phyloP scores from a whole-genome alignment of 2,888 invertebrate species.

The Lysandra coridon region DNA sequence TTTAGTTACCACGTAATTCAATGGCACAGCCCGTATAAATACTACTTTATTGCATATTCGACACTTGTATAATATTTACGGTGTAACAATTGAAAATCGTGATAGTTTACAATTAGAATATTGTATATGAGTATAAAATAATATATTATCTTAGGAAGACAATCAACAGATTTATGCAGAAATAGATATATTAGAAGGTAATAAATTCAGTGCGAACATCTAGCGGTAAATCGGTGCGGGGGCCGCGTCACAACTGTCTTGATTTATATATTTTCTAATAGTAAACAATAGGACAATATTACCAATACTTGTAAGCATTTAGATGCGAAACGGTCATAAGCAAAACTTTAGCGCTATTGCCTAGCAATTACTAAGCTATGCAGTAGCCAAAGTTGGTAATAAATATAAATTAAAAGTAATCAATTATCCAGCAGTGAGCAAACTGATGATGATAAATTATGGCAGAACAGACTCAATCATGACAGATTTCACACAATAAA shows the following conservation, averaged over 20 bases:
- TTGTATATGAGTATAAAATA: not conserved
- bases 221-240: slow-evolving; percentile 12
- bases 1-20: too few species aligned
- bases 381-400: too few species aligned
- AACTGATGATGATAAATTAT: too few species aligned
- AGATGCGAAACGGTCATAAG: not conserved
- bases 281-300: not conserved
- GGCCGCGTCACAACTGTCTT: not conserved
- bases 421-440: too few species aligned
- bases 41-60: too few species aligned
- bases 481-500: too few species aligned
- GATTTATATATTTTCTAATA: slow-evolving; percentile 12
- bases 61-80: too few species aligned
- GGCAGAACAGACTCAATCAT: too few species aligned
- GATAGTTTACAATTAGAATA: not conserved
- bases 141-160: not conserved
- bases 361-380: too few species aligned
- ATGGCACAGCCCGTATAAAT: too few species aligned
- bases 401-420: too few species aligned
- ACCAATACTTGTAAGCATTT: not conserved
- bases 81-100: not conserved
- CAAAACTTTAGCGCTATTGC: too few species aligned
- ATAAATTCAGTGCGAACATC: slow-evolving; percentile 8
- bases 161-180: slow-evolving; percentile 12
- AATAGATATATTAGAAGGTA: slow-evolving; percentile 15